A percentile compares a stretch with the other conserved stretches of the same genome.
Evolutionary conservation across 2,797 vertebrate species (phyloP).

Genomic region (Pterois miles): DNA sequence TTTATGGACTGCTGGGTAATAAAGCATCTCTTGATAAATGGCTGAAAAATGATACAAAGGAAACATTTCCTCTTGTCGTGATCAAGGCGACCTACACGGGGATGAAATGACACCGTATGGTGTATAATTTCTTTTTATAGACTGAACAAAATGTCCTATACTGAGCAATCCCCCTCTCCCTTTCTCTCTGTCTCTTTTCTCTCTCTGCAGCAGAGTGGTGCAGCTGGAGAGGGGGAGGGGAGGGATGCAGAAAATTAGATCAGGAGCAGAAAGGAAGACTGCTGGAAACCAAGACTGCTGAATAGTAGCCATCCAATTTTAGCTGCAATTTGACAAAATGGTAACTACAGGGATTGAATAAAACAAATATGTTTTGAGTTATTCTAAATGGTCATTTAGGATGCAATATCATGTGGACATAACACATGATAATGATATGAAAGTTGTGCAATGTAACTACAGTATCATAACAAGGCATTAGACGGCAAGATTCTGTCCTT

Average conservation of each 20-base stretch:
- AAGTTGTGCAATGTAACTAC: neutral
- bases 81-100: neutral
- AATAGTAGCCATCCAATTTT: slow-evolving; percentile 7
- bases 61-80: neutral
- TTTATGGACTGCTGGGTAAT: neutral
- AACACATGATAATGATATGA: neutral
- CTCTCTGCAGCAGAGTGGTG: slow-evolving; percentile 74
- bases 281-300: slow-evolving; percentile 39
- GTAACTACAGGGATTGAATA: neutral
- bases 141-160: slow-evolving; percentile 54
- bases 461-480: neutral
- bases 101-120: slow-evolving; percentile 8
- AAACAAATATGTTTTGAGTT: neutral
- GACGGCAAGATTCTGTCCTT: neutral
- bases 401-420: neutral
- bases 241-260: slow-evolving; percentile 70
- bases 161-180: slow-evolving; percentile 46
- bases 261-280: slow-evolving; percentile 63
- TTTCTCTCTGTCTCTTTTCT: slow-evolving; percentile 54
- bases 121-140: slow-evolving; percentile 45
- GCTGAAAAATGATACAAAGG: neutral
- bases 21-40: neutral
- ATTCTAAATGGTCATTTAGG: neutral
- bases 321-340: neutral
- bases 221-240: slow-evolving; percentile 84